Evolutionary conservation across 2,113 vertebrate genomes (phyloP), one percentile per base, ranked within the genome.

Genomic region (Notiomystis cincta): DNA sequence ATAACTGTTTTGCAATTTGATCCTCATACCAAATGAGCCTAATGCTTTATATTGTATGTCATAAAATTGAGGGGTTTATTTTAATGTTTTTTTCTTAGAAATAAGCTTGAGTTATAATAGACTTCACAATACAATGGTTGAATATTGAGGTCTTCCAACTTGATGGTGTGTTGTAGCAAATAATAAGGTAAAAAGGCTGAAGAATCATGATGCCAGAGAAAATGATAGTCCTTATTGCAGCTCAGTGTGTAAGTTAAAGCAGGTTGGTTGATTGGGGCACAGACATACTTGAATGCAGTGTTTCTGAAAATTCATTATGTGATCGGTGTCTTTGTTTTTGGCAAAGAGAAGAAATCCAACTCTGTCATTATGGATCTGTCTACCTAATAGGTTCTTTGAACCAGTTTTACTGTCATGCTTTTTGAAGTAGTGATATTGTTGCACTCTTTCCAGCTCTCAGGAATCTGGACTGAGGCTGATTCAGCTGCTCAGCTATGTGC

Each of bases 361-460:
- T 67, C 7, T 71, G n/a, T 92, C 47, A 48, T 69, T 62, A 24
- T 48, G 30, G 54, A 48, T 61, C 12, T 62, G 5, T 64, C 13
- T 57, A 1, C 35, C 15, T n/a, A 5, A 18, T 7, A 35, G 45
- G 13, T 42, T 56, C 44, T 77, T 89, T 45, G 35, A 78, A 15
- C 18, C 33, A 13, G 11, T 23, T 23, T 13, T 66, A 1, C 11
- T 47, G 2, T 23, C 0, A 0, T 61, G 22, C 11, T 77, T 65
- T 83, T 56, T 60, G 25, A 67, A 40, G 14, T 20, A 18, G 21
- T 17, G 27, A 35, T 44, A 9, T 11, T 48, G 17, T 19, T 3
- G 1, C 40, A 40, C 48, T 64, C 75, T 65, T 89, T 40, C 19
- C 28, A 53, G 10, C 53, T 78, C 44, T 80, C 65, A 25, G 62